phyloP scores from a whole-genome alignment of 2,888 invertebrate species.

The Ochropleura leucogaster region DNA sequence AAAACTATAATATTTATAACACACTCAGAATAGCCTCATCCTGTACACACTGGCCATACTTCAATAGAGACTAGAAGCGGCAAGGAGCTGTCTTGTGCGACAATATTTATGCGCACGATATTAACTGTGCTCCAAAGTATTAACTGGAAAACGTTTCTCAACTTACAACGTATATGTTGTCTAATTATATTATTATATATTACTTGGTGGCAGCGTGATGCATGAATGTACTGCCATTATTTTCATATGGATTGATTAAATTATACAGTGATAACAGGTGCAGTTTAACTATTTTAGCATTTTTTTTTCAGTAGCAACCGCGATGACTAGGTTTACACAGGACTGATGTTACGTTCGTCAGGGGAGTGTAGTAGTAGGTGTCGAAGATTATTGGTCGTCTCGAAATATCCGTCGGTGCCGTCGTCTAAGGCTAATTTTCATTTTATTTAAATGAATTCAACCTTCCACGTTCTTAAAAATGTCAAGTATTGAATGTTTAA shows the following conservation, averaged over 20 bases:
- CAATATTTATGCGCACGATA: conserved; percentile 91
- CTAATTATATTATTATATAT: conserved; percentile 63
- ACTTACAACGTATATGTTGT: conserved; percentile 67
- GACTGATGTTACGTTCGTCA: too few relatives aligned
- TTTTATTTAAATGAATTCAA: too few relatives aligned
- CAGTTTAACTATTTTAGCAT: too few relatives aligned
- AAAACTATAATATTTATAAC: neutral
- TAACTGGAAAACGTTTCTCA: conserved; percentile 80
- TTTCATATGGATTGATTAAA: neutral
- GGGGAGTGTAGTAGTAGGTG: too few relatives aligned
- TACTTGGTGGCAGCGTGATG: conserved; percentile 30
- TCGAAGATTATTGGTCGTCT: too few relatives aligned
- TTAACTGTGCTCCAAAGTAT: conserved; percentile 85
- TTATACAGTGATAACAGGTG: too few relatives aligned
- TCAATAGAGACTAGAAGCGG: conserved; percentile 89
- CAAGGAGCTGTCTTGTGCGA: conserved; percentile 86
- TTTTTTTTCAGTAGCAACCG: too few relatives aligned
- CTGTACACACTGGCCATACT: conserved; percentile 83
- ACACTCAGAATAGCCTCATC: conserved; percentile 61
- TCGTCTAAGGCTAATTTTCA: too few relatives aligned
- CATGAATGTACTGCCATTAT: neutral
- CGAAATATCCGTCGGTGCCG: too few relatives aligned
- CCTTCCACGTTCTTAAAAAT: too few relatives aligned
- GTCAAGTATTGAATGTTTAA: too few relatives aligned
- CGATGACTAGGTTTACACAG: too few relatives aligned